These are phyloP conservation scores for Chrysodeixis includens DNA, from an alignment of 2,888 invertebrate genomes.

Conservation along the genomic window DNA sequence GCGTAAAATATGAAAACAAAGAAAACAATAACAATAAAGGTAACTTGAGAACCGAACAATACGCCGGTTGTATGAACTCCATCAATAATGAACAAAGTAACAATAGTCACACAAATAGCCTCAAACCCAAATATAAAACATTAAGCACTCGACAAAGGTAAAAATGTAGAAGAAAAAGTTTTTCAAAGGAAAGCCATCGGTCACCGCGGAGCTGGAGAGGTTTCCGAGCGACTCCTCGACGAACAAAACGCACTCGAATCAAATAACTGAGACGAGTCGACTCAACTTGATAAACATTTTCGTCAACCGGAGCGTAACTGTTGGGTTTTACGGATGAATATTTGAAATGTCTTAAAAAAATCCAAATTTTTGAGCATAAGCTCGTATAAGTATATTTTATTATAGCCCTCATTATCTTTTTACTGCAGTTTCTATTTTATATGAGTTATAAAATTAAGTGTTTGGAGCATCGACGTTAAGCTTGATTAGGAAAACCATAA, in stretches of 20 bases:
- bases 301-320: slow-evolving; percentile 3
- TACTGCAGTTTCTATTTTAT: no score
- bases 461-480: no score
- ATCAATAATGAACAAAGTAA: slow-evolving; percentile 10
- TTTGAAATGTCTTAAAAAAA: neutral
- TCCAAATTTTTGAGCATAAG: no score
- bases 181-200: slow-evolving; percentile 24
- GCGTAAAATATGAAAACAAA: neutral
- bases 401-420: no score
- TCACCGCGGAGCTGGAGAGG: slow-evolving; percentile 9
- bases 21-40: slow-evolving; percentile 1
- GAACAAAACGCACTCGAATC: slow-evolving; percentile 29
- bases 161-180: slow-evolving; percentile 8
- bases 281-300: neutral
- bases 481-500: no score
- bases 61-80: neutral
- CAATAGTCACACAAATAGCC: slow-evolving; percentile 2
- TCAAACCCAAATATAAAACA: slow-evolving; percentile 13
- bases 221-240: slow-evolving; percentile 7
- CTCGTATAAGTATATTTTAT: no score
- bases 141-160: slow-evolving; percentile 5
- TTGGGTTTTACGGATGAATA: neutral
- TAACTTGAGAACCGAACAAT: neutral
- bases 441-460: no score
- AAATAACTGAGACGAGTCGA: slow-evolving; percentile 9